A percentile compares a stretch with the other conserved stretches of the same genome.
Evolutionary conservation across 2,888 invertebrate species (phyloP).

Genomic region (Heteropelma amictum): DNA sequence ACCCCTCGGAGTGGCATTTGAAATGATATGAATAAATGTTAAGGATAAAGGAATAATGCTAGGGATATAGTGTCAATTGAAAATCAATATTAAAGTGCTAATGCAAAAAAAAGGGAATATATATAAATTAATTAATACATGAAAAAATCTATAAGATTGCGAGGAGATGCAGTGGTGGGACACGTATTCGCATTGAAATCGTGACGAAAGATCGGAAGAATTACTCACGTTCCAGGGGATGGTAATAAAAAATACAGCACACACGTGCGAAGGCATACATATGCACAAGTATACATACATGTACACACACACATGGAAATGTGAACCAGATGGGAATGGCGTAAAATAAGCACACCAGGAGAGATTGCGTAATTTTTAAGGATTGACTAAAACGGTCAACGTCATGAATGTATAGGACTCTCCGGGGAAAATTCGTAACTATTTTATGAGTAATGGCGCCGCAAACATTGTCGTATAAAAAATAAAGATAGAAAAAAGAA

Average conservation of each 20-base stretch:
- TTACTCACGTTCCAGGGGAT: no score
- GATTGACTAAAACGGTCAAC: conserved; percentile 2
- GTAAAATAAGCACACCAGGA: neutral
- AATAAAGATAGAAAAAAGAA: conserved; percentile 22
- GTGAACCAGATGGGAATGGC: conserved; percentile 30
- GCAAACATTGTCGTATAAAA: conserved; percentile 22
- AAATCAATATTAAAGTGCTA: conserved; percentile 67
- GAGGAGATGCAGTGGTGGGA: neutral
- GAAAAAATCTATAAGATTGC: conserved; percentile 42
- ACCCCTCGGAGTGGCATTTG: conserved; percentile 48
- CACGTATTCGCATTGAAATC: no score
- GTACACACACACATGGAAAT: neutral
- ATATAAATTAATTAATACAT: conserved; percentile 54
- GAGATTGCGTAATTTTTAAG: conserved; percentile 41
- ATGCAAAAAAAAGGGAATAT: conserved; percentile 49
- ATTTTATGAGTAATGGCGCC: conserved; percentile 28
- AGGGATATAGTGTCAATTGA: conserved; percentile 69
- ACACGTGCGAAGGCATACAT: no score
- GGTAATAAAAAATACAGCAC: no score
- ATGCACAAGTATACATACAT: conserved; percentile 10
- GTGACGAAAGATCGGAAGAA: no score
- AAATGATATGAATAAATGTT: conserved; percentile 6
- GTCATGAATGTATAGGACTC: conserved; percentile 24
- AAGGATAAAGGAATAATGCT: conserved; percentile 35
- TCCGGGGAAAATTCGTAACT: conserved; percentile 32